These are phyloP conservation scores for Hucho hucho DNA, from an alignment of 2,113 vertebrate species.

Conservation along the genomic window DNA sequence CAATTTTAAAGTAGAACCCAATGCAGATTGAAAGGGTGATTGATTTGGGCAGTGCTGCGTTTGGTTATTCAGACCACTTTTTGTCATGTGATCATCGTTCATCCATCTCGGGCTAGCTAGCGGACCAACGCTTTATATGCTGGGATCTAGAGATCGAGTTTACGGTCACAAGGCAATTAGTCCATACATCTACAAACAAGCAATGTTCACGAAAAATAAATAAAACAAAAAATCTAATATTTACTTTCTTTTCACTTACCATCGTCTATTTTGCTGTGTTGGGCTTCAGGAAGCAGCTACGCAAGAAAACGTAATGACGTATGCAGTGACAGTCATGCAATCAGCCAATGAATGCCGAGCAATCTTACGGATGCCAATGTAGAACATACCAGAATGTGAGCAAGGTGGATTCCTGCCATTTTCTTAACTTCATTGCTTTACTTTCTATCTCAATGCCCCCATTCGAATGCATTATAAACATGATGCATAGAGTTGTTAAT, in stretches of 20 bases:
- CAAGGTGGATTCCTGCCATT: background rate
- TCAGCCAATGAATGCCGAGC: constrained; percentile 37
- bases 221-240: background rate
- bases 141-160: background rate
- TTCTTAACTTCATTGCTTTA: too few species aligned
- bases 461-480: too few species aligned
- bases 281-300: constrained; percentile 62
- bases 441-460: too few species aligned
- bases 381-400: background rate
- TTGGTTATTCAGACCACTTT: constrained; percentile 12
- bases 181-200: background rate
- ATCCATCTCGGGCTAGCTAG: background rate
- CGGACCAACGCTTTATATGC: background rate
- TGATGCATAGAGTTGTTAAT: too few species aligned
- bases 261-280: constrained; percentile 66
- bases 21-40: background rate
- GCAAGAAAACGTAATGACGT: constrained; percentile 14
- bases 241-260: constrained; percentile 67
- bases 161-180: background rate
- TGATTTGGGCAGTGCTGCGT: background rate
- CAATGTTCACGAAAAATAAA: background rate
- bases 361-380: background rate
- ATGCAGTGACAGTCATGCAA: constrained; percentile 2
- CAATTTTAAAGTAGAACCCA: constrained; percentile 15
- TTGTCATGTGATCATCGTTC: constrained; percentile 67